Base-by-base conservation (phyloP, 2,113 vertebrate genomes). In the Chaetops frenatus region DNA sequence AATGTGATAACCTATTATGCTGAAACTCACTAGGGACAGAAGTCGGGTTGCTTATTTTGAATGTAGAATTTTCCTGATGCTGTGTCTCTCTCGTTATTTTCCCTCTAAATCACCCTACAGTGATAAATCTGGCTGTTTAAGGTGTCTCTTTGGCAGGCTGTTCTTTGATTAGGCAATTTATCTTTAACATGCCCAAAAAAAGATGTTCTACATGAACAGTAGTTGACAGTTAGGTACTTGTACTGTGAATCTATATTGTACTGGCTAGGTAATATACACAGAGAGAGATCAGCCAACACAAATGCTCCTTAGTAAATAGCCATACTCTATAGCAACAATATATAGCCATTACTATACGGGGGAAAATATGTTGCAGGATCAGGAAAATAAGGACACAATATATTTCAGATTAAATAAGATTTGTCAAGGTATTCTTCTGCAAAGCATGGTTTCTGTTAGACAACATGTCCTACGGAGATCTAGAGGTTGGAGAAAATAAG, bases 81-180 rank as follows among this genome's bases (percentile, higher is more conserved):
- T 56, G 25, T 66, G 5, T 48, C 61, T 88, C 31, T 92, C 31
- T 54, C 38, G 28, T 57, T 92, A 24, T 70, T 77, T 83, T 92
- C 33, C 27, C 23, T 88, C 29, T 88, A 90, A 80, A 91, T 80
- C 56, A 87, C 13, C 14, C 28, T 82, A n/a, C 21, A 58, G 73
- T 92, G 53, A 95, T 88, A 95, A 89, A 95, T 88, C 61, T 74
- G 35, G 4, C 47, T 90, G 40, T 64, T 93, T 73, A 71, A 61
- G 25, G 6, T 81, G 44, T 84, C 33, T 89, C 47, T 95, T 87
- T 85, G 81, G 20, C 70, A 95, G 69, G 42, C 57, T 94, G 61
- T 82, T 48, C 40, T 89, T 94, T 95, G 91, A 91, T 92, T 85
- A 87, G 45, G 35, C 28, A 85, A 87, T 89, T 95, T 81, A 56